A percentile compares a stretch with the other conserved stretches of the same genome.
phyloP scores from a whole-genome alignment of 2,888 invertebrate species.

The Uloborus plumipes region DNA sequence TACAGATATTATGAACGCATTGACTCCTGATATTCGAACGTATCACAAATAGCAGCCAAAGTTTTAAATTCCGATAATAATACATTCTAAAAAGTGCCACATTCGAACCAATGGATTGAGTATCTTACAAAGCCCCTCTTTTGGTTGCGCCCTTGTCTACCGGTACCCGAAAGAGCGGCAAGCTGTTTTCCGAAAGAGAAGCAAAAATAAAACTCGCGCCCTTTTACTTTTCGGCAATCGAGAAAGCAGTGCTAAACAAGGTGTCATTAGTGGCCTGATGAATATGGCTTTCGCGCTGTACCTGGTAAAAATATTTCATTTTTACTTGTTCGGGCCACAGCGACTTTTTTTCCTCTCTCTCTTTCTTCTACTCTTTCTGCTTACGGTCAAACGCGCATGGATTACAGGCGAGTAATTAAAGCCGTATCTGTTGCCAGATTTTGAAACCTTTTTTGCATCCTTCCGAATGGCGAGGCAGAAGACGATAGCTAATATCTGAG shows the following conservation, averaged over 20 bases:
- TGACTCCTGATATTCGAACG: too few relatives aligned
- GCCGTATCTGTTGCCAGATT: slow-evolving; percentile 54
- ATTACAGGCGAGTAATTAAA: slow-evolving; percentile 61
- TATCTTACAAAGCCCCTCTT: too few relatives aligned
- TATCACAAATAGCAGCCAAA: too few relatives aligned
- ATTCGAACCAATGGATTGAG: too few relatives aligned
- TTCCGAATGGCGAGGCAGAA: slow-evolving; percentile 31
- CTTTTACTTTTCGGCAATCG: not conserved
- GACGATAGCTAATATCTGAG: slow-evolving; percentile 61
- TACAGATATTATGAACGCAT: too few relatives aligned
- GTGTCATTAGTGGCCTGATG: slow-evolving; percentile 49
- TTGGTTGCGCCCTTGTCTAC: too few relatives aligned
- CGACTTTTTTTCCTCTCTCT: not conserved
- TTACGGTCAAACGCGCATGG: slow-evolving; percentile 51
- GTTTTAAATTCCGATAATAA: too few relatives aligned
- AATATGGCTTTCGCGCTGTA: slow-evolving; percentile 38
- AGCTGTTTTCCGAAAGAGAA: too few relatives aligned
- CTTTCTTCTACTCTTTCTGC: not conserved
- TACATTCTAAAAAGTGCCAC: too few relatives aligned
- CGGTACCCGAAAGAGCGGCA: too few relatives aligned
- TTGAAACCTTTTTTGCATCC: slow-evolving; percentile 23
- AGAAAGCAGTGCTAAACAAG: slow-evolving; percentile 37
- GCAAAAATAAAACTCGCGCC: too few relatives aligned
- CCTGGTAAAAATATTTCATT: slow-evolving; percentile 45
- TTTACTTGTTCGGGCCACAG: slow-evolving; percentile 8